These are phyloP conservation scores for Mesitornis unicolor DNA, from an alignment of 2,113 vertebrate genomes.

Conservation along the genomic window DNA sequence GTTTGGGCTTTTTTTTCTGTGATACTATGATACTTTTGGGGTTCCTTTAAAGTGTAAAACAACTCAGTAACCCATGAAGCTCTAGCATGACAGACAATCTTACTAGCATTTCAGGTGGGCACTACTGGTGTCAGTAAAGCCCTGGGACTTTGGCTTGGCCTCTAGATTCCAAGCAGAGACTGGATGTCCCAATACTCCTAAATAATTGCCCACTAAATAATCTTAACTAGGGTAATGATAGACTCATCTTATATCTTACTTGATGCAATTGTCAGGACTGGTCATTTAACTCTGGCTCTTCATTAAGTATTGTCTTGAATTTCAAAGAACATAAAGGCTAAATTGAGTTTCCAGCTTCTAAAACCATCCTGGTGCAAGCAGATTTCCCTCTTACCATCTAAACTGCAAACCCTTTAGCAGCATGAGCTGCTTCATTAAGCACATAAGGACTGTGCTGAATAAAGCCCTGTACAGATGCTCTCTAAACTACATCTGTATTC, in stretches of 20 bases:
- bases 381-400: background rate
- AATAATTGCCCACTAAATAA: background rate
- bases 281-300: background rate
- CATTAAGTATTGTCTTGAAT: background rate
- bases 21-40: background rate
- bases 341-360: background rate
- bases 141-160: background rate
- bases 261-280: background rate
- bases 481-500: background rate
- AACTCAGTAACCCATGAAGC: background rate
- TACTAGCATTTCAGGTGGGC: background rate
- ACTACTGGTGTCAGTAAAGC: background rate
- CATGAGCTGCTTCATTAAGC: background rate
- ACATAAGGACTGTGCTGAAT: background rate
- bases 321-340: background rate
- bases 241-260: background rate
- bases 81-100: background rate
- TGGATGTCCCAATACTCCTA: background rate
- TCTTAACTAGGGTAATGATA: background rate
- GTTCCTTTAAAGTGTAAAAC: background rate
- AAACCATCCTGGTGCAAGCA: background rate
- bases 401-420: background rate
- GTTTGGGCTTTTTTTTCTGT: background rate
- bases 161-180: background rate
- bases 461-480: background rate